Evolutionary conservation across 2,888 invertebrate genomes (phyloP).

Genomic region (Eudasyphora cyanicolor): DNA sequence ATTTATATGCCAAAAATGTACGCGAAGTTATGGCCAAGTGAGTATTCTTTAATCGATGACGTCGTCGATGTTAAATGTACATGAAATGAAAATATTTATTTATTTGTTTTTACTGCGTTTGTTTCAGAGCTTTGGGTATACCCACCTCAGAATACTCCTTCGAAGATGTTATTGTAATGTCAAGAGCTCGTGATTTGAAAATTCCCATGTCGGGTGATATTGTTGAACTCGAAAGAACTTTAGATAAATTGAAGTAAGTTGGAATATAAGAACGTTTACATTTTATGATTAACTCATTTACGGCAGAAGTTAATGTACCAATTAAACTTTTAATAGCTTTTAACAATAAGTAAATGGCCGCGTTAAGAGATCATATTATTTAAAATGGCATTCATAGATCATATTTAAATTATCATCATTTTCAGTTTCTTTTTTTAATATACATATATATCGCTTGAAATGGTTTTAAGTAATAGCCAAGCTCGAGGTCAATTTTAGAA

Average conservation of each 20-base stretch:
- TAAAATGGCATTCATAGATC: too few species aligned
- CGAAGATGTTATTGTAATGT: conserved; percentile 93
- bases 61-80: not conserved
- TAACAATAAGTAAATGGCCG: too few species aligned
- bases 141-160: conserved; percentile 95
- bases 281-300: too few species aligned
- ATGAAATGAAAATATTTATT: not conserved
- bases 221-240: conserved; percentile 90
- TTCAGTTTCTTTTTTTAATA: too few species aligned
- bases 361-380: too few species aligned
- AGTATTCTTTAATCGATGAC: conserved; percentile 74
- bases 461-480: too few species aligned
- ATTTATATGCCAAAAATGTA: conserved; percentile 94
- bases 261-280: too few species aligned
- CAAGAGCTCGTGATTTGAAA: conserved; percentile 90
- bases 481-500: too few species aligned
- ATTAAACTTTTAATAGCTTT: too few species aligned
- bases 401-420: too few species aligned
- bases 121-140: conserved; percentile 89
- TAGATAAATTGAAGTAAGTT: conserved; percentile 87
- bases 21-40: conserved; percentile 95
- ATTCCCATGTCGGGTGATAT: conserved; percentile 87
- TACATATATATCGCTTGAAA: too few species aligned
- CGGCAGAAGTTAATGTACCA: too few species aligned
- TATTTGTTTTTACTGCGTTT: conserved; percentile 25